Base-by-base conservation (phyloP, 1,140 invertebrate genomes). In the Eupeodes corollae region DNA sequence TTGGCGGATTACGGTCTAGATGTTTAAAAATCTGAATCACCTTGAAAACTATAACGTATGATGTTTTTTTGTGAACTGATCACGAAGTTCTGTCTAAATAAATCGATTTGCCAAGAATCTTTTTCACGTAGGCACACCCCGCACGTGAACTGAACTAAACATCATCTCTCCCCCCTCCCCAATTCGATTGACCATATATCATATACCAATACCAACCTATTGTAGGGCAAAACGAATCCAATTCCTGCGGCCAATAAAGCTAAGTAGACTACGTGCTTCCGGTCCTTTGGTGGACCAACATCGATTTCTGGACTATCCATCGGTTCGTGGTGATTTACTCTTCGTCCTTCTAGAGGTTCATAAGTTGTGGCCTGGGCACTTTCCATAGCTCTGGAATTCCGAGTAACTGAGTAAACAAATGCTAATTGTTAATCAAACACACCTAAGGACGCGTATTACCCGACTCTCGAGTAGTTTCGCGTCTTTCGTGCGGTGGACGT, bases 201-300 rank as follows among this genome's bases (percentile, higher is more conserved):
- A 44, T 14, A n/a, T n/a, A n/a, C n/a, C 12, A 11, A 19, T 9
- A 40, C 55, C 61, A 60, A 88, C 86, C 85, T 89, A 73, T 92
- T 92, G 68, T 91, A 94, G 1, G 90, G 90, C 26, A 94, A 70
- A 11, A 94, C 75, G 60, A 93, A 93, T 15, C 89, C 90, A 52
- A 86, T 81, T n/a, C 90, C 90, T 33, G 88, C 87, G 21, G 91
- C 70, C 6, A 91, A 72, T 35, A 94, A 74, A 0, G 86, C 80
- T 42, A 88, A 61, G 61, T 90, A 91, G 42, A 92, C 82, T 16
- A 79, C 76, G 65, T 85, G 83, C 64, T 79, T 83, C 55, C 78
- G 76, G 69, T 89, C 85, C 47, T 81, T 77, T 10, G 85, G 86
- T 9, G 58, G 54, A n/a, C 59, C 54, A 16, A 54, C 52, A 46